phyloP scores from a whole-genome alignment of 2,888 invertebrate species.

The Tholera decimalis region DNA sequence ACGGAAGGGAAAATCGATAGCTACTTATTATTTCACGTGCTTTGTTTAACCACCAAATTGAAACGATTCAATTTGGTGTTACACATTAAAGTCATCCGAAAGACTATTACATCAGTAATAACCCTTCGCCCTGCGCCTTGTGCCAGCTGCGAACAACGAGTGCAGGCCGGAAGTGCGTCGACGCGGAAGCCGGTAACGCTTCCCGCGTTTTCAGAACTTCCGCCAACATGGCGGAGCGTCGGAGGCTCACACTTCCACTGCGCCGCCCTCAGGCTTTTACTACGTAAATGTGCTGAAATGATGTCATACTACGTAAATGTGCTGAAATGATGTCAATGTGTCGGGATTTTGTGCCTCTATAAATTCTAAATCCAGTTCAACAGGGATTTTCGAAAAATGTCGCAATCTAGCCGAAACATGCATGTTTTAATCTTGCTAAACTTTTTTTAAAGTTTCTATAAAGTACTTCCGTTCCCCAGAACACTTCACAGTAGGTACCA shows the following conservation, averaged over 20 bases:
- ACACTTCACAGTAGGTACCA: neutral
- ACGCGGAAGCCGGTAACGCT: slow-evolving; percentile 73
- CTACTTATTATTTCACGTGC: neutral
- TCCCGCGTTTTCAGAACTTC: slow-evolving; percentile 73
- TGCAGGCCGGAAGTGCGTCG: slow-evolving; percentile 77
- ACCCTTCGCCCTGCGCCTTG: slow-evolving; percentile 57
- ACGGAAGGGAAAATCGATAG: slow-evolving; percentile 1
- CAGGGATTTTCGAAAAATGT: slow-evolving; percentile 21
- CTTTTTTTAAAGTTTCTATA: slow-evolving; percentile 11
- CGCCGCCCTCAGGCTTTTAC: slow-evolving; percentile 35
- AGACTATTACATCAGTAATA: slow-evolving; percentile 35
- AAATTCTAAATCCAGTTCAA: slow-evolving; percentile 30
- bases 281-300: slow-evolving; percentile 48
- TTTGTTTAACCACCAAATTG: no score
- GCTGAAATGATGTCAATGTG: slow-evolving; percentile 51
- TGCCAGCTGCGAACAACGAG: slow-evolving; percentile 65
- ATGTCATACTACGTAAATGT: slow-evolving; percentile 46
- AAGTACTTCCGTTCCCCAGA: slow-evolving; percentile 5
- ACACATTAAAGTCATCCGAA: slow-evolving; percentile 38
- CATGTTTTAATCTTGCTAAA: slow-evolving; percentile 32
- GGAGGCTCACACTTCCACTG: slow-evolving; percentile 43
- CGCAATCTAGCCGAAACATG: slow-evolving; percentile 31
- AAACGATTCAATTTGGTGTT: slow-evolving; percentile 25
- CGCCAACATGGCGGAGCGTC: slow-evolving; percentile 68
- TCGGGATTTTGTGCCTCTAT: slow-evolving; percentile 43